Evolutionary conservation across 1,140 invertebrate genomes (phyloP), one percentile per base, ranked within the genome.

Genomic region (Tribolium madens): DNA sequence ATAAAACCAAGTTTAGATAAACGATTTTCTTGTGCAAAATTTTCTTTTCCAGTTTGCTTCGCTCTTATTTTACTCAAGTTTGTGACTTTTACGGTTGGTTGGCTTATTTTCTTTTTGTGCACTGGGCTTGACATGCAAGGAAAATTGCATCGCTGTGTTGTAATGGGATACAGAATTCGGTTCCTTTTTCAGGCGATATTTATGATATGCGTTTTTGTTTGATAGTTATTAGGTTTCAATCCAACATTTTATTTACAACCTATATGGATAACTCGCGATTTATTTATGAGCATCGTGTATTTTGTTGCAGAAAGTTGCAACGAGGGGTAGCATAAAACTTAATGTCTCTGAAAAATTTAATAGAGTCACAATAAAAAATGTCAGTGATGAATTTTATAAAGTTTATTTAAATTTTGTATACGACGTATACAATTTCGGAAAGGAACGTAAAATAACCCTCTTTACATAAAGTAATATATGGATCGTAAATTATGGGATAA

Each of bases 41-140:
- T 31, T 31, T 31, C 26, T 31, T 52, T 52, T 52, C n/a, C 50
- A 18, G 15, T 75, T 75, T 75, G 53, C 73, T 69, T 60, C 60
- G 78, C 70, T 80, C 74, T 75, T 80, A 80, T 80, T 80, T 80
- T 76, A 78, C 72, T 73, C 72, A 42, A 53, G 50, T 76, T 60
- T 69, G 52, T 64, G 76, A 78, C 76, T 78, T 78, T 78, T 78
- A 78, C 76, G 71, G 76, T 52, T 57, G 71, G 76, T 52, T 57
- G 12, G 13, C 60, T 75, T 71, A 15, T 33, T 68, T 75, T 75
- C 73, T 47, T 75, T 75, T 75, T 73, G 69, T 46, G 18, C 52
- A 57, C 0, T 26, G 7, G 18, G 52, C 18, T 57, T 57, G 52
- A 57, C 52, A 57, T 26, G 52, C 52, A 57, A 4, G 17, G 52